Percentiles rank a stretch among this genome's conserved stretches.
These are phyloP conservation scores for Nothura maculosa DNA, from an alignment of 2,797 vertebrate species.

Conservation along the genomic window DNA sequence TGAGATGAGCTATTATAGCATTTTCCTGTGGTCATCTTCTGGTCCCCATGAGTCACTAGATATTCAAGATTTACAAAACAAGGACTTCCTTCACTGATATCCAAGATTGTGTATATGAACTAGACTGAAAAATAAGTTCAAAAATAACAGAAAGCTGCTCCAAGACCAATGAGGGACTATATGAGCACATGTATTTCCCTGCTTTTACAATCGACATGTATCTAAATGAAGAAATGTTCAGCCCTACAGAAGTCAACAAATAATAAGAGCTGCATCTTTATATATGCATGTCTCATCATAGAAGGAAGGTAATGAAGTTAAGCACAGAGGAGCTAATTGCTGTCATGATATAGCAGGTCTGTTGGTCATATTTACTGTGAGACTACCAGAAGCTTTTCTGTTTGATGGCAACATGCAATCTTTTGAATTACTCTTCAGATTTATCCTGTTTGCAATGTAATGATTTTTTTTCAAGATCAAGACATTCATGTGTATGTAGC, in stretches of 20 bases:
- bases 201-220: rapidly evolving
- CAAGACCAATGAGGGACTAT: background rate
- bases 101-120: background rate
- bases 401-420: background rate
- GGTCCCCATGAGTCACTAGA: background rate
- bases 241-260: background rate
- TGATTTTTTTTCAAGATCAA: background rate
- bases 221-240: background rate
- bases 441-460: background rate
- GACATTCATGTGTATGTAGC: background rate
- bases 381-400: background rate
- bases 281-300: background rate
- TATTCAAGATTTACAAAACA: background rate
- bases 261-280: background rate
- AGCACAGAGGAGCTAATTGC: background rate
- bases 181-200: background rate
- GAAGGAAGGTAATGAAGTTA: background rate
- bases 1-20: background rate
- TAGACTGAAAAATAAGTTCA: background rate
- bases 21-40: background rate
- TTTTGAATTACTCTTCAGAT: background rate
- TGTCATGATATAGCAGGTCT: background rate
- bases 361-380: background rate
- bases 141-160: background rate
- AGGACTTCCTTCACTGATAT: background rate